Base-by-base conservation (phyloP, 1,140 invertebrate genomes). In the Epicauta chinensis region DNA sequence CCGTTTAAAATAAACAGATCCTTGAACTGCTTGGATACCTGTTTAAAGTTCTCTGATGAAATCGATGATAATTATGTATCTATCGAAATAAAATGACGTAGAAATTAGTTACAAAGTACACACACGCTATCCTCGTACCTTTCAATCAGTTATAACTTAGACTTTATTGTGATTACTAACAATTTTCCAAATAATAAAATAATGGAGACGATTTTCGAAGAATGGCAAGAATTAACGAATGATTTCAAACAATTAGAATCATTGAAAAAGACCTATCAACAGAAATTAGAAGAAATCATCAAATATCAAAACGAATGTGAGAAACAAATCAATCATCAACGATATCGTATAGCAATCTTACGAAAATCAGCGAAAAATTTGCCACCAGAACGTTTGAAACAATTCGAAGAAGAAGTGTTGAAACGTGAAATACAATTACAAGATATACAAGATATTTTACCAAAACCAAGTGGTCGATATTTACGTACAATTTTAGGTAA, bases 401-500 rank as follows among this genome's bases (percentile, higher is more conserved):
- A 30, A 12, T 4, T 51, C 11, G 32, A 44, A 23, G 39, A 42
- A 7, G 35, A 51, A 9, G 43, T 51, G 10, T 12, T 43, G 3
- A 51, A 51, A 31, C 78, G 88, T 55, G 82, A 86, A 64, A 81
- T 84, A 31, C 85, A 89, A 65, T 67, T 93, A 10, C 78, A 83
- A 58, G 87, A 92, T 69, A 89, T 93, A 51, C 87, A 91, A 68
- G 84, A 90, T 66, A 84, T 81, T 31, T 76, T 93, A 60, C 90
- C 89, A 12, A 89, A 88, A 68, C 78, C 82, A 64, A 92, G 88
- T 72, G 88, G 92, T 58, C 71, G 86, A 16, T 97, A 97, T 69
- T 76, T 97, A 53, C 83, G 83, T 68, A 93, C 96, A 64, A 95
- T 97, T 68, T 75, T 97, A 42, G 94, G 93, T 41, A 89, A 89